phyloP scores from a whole-genome alignment of 2,113 vertebrate species.

The Heliornis fulica region DNA sequence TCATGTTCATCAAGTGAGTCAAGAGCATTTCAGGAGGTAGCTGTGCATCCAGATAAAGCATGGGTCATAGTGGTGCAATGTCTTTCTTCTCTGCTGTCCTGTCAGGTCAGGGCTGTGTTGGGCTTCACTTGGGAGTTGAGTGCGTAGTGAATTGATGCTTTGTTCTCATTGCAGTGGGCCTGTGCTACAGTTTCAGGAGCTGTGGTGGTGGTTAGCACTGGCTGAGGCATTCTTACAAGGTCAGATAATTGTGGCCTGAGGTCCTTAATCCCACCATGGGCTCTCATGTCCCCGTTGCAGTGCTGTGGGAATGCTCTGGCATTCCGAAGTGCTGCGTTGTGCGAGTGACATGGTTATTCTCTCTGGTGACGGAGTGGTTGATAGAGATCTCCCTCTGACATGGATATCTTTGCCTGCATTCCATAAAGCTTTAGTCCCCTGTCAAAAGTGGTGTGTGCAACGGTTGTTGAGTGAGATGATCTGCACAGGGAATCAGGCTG shows the following conservation, averaged over 20 bases:
- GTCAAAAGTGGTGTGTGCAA: neutral
- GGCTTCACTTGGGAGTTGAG: neutral
- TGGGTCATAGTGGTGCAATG: accelerated
- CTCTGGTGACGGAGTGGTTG: neutral
- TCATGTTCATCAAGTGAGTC: neutral
- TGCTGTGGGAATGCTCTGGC: accelerated
- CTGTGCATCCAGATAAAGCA: neutral
- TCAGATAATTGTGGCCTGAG: neutral
- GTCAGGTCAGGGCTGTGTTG: neutral
- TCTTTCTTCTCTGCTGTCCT: neutral
- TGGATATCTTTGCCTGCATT: neutral
- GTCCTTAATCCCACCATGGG: accelerated
- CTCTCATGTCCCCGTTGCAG: accelerated
- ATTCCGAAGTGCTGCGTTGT: neutral
- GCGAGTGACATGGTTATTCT: neutral
- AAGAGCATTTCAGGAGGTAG: neutral
- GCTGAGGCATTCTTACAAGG: neutral
- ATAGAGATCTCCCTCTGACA: slow-evolving; percentile 7
- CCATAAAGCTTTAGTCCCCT: neutral
- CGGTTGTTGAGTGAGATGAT: slow-evolving; percentile 4
- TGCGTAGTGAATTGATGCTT: neutral
- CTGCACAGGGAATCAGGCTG: neutral
- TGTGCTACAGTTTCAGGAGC: neutral
- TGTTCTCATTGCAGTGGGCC: neutral
- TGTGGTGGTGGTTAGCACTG: neutral